Conservation (phyloP, 2,888 invertebrate species). For the Pheosia gnoma region DNA sequence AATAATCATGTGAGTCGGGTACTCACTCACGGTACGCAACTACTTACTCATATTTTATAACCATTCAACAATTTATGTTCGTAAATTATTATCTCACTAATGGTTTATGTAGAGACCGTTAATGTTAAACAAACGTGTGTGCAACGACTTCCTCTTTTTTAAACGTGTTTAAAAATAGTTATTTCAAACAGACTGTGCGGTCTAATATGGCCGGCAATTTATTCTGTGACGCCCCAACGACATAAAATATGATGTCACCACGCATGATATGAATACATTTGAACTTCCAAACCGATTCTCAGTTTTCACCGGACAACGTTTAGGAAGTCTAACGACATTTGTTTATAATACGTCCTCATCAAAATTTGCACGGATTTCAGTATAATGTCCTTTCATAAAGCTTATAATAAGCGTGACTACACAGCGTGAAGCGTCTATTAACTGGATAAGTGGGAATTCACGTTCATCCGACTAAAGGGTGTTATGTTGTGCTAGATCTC, state of each 20-base stretch:
- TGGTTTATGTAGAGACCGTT: constrained; percentile 18
- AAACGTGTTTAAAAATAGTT: constrained; percentile 20
- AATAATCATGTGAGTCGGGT: no score
- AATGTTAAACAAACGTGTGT: constrained; percentile 19
- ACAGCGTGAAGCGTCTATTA: constrained; percentile 18
- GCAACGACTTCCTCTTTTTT: constrained; percentile 14
- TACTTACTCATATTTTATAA: no score
- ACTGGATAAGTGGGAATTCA: constrained; percentile 24
- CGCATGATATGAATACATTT: constrained; percentile 38
- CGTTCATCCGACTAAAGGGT: constrained; percentile 28
- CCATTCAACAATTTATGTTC: no score
- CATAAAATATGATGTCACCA: constrained; percentile 40
- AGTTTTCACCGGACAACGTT: constrained; percentile 20
- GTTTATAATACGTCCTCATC: neutral
- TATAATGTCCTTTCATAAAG: neutral
- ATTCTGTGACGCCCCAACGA: constrained; percentile 28
- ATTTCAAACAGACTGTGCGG: constrained; percentile 18
- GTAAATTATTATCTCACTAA: constrained; percentile 6
- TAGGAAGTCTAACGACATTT: neutral
- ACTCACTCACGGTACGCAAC: no score
- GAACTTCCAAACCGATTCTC: constrained; percentile 27
- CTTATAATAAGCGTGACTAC: constrained; percentile 19
- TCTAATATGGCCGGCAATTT: constrained; percentile 29
- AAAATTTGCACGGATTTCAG: neutral
- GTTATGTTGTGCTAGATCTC: constrained; percentile 31